A percentile compares a stretch with the other conserved stretches of the same genome.
phyloP scores from a whole-genome alignment of 1,140 invertebrate species.

The Melitaea cinxia region DNA sequence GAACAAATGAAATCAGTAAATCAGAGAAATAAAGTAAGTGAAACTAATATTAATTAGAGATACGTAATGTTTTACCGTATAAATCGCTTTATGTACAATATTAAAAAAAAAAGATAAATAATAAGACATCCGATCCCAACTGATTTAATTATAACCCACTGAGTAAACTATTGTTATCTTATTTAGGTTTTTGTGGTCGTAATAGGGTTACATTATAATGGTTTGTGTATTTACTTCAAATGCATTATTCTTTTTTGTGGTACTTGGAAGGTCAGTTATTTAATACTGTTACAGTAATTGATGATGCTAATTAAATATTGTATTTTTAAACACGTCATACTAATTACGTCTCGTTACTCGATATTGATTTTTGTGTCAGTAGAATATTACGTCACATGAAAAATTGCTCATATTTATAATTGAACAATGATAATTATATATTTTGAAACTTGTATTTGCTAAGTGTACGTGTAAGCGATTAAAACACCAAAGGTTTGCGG shows the following conservation, averaged over 20 bases:
- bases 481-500: too few relatives aligned
- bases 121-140: neutral
- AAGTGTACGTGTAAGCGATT: too few relatives aligned
- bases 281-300: neutral
- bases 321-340: neutral
- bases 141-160: neutral
- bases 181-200: neutral
- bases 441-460: too few relatives aligned
- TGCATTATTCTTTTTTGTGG: neutral
- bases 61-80: too few relatives aligned
- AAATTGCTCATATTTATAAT: too few relatives aligned
- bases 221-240: neutral
- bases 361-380: neutral
- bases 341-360: neutral
- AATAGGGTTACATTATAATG: neutral
- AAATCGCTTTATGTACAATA: too few relatives aligned
- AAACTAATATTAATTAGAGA: too few relatives aligned
- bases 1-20: too few relatives aligned
- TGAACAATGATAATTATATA: too few relatives aligned
- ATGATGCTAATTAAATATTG: neutral
- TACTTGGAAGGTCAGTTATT: slow-evolving; percentile 2
- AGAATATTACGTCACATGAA: neutral
- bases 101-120: too few relatives aligned
- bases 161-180: neutral
- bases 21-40: too few relatives aligned